Base-by-base conservation (phyloP, 2,113 vertebrate species). In the Melanerpes aurifrons region DNA sequence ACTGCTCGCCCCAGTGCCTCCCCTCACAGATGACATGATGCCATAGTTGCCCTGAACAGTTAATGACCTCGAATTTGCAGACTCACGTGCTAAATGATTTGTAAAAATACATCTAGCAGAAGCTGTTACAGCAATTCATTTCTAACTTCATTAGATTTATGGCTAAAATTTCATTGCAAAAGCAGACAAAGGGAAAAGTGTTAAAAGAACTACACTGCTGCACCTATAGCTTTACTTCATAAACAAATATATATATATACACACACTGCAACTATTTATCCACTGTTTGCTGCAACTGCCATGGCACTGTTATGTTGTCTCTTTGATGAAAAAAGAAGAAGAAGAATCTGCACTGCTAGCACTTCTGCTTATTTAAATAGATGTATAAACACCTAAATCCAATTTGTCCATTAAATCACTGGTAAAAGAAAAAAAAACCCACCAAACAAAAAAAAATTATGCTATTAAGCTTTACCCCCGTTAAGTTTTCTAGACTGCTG, bases 401-500 rank as follows among this genome's bases (percentile, higher is more conserved):
- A n/a, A 75, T 82, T 61, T 85, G 28, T 66, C 29, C 48, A 81
- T 68, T 71, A 91, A 92, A 86, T 78, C 16, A 56, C 9, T 3
- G 1, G 58, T 67, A 63, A 8, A 63, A 58, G 15, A 74, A 76
- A 68, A 50, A 53, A 67, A 13, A 16, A 45, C 43, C 43, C 15
- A 45, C 5, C 43, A 45, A 45, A 15, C 43, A 45, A 45, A 45
- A 45, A 45, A 43, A 45, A 45, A 15, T 45, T 15, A 24, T 40
- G 67, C 57, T 69, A 35, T 80, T 66, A 64, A 71, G 32, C 45
- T 92, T 75, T 86, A 45, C 20, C 37, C 53, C 29, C 80, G 72
- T 68, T 86, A 91, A 64, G 15, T 91, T 94, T 77, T 91, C 62
- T 81, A 82, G 28, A 64, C 69, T 92, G 56, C 28, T 81, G 45